Evolutionary conservation across 2,797 vertebrate genomes (phyloP), one percentile per base, ranked within the genome.

Genomic region (Macrochelys suwanniensis): DNA sequence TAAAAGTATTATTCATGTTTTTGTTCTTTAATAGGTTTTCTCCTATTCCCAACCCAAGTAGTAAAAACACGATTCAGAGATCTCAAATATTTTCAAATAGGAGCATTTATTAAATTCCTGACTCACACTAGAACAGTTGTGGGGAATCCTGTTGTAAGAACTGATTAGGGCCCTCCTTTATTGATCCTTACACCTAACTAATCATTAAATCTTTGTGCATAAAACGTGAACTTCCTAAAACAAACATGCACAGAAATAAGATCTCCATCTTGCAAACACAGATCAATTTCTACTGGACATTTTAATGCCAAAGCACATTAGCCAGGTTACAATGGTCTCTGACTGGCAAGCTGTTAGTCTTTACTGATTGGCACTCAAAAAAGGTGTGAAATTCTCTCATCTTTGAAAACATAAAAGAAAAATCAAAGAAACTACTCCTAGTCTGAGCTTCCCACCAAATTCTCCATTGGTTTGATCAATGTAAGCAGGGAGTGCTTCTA

Each of bases 321-420:
- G 87, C 61, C 89, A 53, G 81, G n/a, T 42, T 54, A 19, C 25
- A 54, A 90, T 37, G 19, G 57, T 88, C 19, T 9, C 77, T 57
- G 80, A 23, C 56, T 1, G 0, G 74, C 42, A n/a, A 0, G 2
- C 50, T 80, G 33, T 11, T 47, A 78, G 54, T 5, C 25, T 71
- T 21, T 4, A 68, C 85, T 78, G 85, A 47, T 16, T 3, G 1
- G 81, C n/a, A 19, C 54, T 33, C 80, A 19, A 93, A 33, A 87
- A 71, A 0, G 0, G 3, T 0, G 0, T 1, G 6, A 47, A 4
- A 12, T 94, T 59, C 85, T 59, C 65, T 84, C 13, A 78, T 82
- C n/a, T 85, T 80, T 71, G 19, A 71, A 10, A 37, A 71, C 21
- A 71, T 11, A n/a, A 37, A 71, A 71, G 65, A 42, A 42, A 71